Evolutionary conservation across 2,797 vertebrate species (phyloP).

Genomic region (Enteromius afrohamiltoni): DNA sequence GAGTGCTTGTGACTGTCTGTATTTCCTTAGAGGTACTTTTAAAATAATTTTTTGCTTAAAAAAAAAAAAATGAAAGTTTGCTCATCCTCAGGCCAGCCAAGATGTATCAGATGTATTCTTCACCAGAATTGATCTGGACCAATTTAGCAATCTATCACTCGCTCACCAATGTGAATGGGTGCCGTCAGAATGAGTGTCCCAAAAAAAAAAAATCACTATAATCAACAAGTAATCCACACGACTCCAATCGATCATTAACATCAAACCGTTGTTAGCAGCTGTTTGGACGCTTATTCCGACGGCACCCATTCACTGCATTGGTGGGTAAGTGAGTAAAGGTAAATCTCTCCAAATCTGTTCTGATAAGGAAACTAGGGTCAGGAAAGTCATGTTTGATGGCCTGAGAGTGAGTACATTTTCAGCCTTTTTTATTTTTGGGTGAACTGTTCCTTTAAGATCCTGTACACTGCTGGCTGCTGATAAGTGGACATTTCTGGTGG

Average conservation of each 20-base stretch:
- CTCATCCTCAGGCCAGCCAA: neutral
- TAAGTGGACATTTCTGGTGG: constrained; percentile 62
- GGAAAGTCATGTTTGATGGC: neutral
- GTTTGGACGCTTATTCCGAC: neutral
- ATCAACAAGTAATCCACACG: neutral
- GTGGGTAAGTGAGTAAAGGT: neutral
- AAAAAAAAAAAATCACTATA: neutral
- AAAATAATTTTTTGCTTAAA: neutral
- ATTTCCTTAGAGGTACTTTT: constrained; percentile 1
- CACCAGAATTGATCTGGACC: neutral
- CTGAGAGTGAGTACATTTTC: neutral
- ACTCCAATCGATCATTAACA: neutral
- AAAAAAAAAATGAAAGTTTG: neutral
- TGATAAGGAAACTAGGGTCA: neutral
- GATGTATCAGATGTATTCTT: neutral
- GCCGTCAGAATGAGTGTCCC: neutral
- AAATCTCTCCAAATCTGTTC: neutral
- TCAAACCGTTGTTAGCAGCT: neutral
- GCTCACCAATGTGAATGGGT: neutral
- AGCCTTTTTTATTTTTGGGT: neutral
- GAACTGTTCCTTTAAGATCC: constrained; percentile 25
- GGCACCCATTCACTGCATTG: neutral
- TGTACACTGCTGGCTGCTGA: constrained; percentile 54
- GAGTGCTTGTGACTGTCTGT: constrained; percentile 11
- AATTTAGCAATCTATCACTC: neutral